Base-by-base conservation (phyloP, 2,888 invertebrate genomes). In the Hydriomena furcata region DNA sequence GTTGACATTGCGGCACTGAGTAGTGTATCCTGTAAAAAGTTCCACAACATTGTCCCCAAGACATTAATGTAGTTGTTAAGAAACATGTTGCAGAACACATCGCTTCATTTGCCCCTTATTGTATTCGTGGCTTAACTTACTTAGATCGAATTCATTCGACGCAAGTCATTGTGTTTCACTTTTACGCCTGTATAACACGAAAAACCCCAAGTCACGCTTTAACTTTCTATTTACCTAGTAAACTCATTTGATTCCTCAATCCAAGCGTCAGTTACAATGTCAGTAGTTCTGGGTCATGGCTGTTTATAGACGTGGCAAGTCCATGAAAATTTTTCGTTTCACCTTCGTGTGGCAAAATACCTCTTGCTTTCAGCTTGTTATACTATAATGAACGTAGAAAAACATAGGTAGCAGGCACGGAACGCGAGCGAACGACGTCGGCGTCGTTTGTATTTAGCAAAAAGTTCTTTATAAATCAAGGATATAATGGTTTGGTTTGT, bases 241-340 rank as follows among this genome's bases (percentile, higher is more conserved):
- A 49, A 23, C 20, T 27, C 7, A 40, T 32, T 30, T 38, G 31
- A 43, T 49, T 42, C 40, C 27, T 36, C 8, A 53, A 55, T 47
- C 32, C 31, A 37, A 40, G 43, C 37, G 37, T 41, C 32, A 25
- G 28, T 38, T 35, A 42, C 55, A 58, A 50, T 52, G 43, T 46
- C 50, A 43, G 28, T 27, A 34, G 48, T 55, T 55, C 50, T 61
- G 56, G 61, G 61, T 61, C 61, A 61, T 30, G 58, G 55, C 51
- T 52, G 24, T 47, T 34, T 32, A 53, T 34, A 51, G 48, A 48
- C 58, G 45, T 55, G 58, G 52, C 54, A 56, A 34, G 50, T 52
- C 47, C 52, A 54, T 61, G 54, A 58, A 58, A 51, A 54, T 53
- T 32, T 53, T 60, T 56, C 40, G 54, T 55, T 61, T 46, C 55